A percentile compares a stretch with the other conserved stretches of the same genome.
Evolutionary conservation across 2,888 invertebrate species (phyloP).

Genomic region (Lypha dubia): DNA sequence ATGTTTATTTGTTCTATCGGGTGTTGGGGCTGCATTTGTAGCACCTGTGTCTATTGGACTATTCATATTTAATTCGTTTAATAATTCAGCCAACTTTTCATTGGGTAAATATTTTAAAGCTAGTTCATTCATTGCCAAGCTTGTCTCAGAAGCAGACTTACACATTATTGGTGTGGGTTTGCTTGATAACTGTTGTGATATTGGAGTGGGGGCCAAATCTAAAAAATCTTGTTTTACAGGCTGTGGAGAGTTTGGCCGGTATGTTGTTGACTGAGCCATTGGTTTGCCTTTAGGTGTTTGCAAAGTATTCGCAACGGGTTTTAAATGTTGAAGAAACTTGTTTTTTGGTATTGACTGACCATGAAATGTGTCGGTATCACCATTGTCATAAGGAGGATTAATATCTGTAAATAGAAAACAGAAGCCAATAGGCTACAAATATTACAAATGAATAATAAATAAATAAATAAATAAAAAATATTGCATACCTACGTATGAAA

Average conservation of each 20-base stretch:
- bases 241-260: conserved; percentile 76
- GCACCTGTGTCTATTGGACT: not conserved
- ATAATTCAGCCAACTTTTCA: conserved; percentile 78
- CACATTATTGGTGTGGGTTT: conserved; percentile 46
- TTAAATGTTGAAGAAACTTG: conserved; percentile 58
- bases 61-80: conserved; percentile 75
- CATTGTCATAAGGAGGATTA: conserved; percentile 1
- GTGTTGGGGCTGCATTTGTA: conserved; percentile 59
- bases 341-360: conserved; percentile 30
- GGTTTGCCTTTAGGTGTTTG: conserved; percentile 69
- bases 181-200: not conserved
- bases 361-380: not conserved
- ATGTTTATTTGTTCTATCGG: conserved; percentile 75
- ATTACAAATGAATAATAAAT: no score
- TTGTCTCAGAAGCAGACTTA: conserved; percentile 79
- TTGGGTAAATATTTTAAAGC: conserved; percentile 81
- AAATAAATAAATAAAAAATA: not conserved
- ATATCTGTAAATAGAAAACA: conserved; percentile 19
- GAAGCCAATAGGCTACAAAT: no score
- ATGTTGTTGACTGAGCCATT: conserved; percentile 79
- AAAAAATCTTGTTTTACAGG: not conserved
- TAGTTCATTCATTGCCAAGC: conserved; percentile 81
- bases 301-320: conserved; percentile 71
- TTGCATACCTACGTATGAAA: no score
- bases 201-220: conserved; percentile 14